Evolutionary conservation across 2,888 invertebrate species (phyloP).

Genomic region (Tachina grossa): DNA sequence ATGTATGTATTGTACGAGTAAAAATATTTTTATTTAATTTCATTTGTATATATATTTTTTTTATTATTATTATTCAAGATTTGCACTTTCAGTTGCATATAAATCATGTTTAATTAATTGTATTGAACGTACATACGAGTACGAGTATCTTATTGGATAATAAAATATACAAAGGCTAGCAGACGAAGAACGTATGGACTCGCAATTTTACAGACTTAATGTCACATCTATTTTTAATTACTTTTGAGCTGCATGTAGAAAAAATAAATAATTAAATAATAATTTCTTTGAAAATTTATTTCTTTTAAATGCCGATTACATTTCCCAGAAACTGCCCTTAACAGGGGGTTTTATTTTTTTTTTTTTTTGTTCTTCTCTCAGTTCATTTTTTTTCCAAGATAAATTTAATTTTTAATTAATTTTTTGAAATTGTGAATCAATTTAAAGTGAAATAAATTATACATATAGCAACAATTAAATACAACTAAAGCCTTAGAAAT

Average conservation of each 20-base stretch:
- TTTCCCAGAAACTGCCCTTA: neutral
- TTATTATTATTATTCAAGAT: conserved; percentile 38
- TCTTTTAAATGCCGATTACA: neutral
- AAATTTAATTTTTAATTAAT: neutral
- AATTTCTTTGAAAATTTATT: conserved; percentile 14
- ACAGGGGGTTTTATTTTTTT: neutral
- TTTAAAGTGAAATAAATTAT: conserved; percentile 1
- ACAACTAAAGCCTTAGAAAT: neutral
- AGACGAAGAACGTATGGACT: neutral
- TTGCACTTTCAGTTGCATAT: conserved; percentile 66
- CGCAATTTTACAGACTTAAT: conserved; percentile 30
- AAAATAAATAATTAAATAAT: neutral
- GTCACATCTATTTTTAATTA: conserved; percentile 49
- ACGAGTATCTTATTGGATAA: conserved; percentile 21
- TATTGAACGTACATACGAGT: conserved; percentile 7
- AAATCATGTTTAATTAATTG: conserved; percentile 70
- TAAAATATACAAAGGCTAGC: conserved; percentile 3
- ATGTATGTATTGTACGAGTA: neutral
- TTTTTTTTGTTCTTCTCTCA: neutral
- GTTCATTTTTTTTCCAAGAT: neutral
- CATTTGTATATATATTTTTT: conserved; percentile 31
- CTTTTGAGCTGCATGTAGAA: neutral
- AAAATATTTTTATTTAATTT: conserved; percentile 47
- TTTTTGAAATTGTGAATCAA: conserved; percentile 15
- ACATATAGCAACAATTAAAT: neutral